Evolutionary conservation across 1,140 invertebrate genomes (phyloP), one percentile per base, ranked within the genome.

Genomic region (Aphis craccivora): DNA sequence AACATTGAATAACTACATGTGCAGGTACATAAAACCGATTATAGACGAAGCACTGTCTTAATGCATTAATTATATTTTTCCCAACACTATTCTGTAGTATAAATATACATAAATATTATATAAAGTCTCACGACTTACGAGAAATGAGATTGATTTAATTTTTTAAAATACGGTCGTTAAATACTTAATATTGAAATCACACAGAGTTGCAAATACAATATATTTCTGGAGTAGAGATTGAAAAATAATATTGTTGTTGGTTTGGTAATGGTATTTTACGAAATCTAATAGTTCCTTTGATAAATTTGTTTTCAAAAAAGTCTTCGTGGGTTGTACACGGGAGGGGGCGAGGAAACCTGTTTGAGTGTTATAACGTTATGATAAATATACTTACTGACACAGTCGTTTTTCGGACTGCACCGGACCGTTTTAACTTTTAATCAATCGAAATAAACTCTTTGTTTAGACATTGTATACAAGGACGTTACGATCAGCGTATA

Each of bases 401-500:
- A 14, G 60, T 14, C 60, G 3, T 67, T 67, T 67, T 14, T 30
- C 11, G 3, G 9, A 67, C 37, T 40, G 37, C 37, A 40, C 30
- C 0, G 30, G 30, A 67, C 60, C 30, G 30, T 37, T 45, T 45
- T 25, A 87, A 48, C 40, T 87, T 87, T 30, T 48, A 23, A 23
- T 88, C n/a, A 30, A 86, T 45, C 4, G 30, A 45, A 86, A 40
- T 14, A 3, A 45, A 40, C 14, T 45, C 6, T n/a, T 45, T 91
- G 60, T 67, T 67, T 23, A 86, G 76, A 93, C 37, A 30, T 84
- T 2, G 25, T 35, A 1, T 93, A 93, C 48, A 93, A 86, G 35
- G 81, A 93, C 22, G 43, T 93, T 3, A 86, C 76, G 23, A 51
- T 93, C 35, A 35, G 48, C 7, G 91, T 93, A 48, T 86, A 51